These are phyloP conservation scores for Silvanus unidentatus DNA, from an alignment of 2,888 invertebrate species.

Conservation along the genomic window DNA sequence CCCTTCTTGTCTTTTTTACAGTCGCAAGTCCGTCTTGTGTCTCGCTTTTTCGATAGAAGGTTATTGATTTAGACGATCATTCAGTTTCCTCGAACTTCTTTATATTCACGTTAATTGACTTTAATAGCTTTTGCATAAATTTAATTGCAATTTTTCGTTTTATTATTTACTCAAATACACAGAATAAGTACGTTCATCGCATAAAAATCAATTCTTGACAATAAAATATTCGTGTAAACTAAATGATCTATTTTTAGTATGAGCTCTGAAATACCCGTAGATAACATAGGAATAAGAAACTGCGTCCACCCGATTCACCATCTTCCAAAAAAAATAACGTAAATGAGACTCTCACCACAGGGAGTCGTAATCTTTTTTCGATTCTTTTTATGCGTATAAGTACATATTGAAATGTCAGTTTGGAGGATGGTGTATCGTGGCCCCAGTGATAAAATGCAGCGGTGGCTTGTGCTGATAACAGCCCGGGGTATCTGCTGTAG, in stretches of 20 bases:
- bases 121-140: no score
- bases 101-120: background rate
- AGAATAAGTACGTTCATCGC: no score
- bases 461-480: conserved; percentile 40
- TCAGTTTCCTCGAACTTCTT: conserved; percentile 19
- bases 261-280: conserved; percentile 24
- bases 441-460: conserved; percentile 33
- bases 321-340: conserved; percentile 3
- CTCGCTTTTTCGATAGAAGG: conserved; percentile 40
- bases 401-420: background rate
- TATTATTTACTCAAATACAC: no score
- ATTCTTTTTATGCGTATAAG: no score
- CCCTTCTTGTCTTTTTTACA: conserved; percentile 27
- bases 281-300: conserved; percentile 16
- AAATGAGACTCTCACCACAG: no score
- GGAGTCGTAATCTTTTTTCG: no score
- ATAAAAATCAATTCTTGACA: no score
- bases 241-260: conserved; percentile 26
- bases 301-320: conserved; percentile 18
- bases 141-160: no score
- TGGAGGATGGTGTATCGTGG: conserved; percentile 14
- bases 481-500: conserved; percentile 58
- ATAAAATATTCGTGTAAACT: conserved; percentile 8
- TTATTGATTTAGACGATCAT: conserved; percentile 38
- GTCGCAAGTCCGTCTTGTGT: conserved; percentile 30